Base-by-base conservation (phyloP, 1,140 invertebrate species). In the Drosophila nikananu region DNA sequence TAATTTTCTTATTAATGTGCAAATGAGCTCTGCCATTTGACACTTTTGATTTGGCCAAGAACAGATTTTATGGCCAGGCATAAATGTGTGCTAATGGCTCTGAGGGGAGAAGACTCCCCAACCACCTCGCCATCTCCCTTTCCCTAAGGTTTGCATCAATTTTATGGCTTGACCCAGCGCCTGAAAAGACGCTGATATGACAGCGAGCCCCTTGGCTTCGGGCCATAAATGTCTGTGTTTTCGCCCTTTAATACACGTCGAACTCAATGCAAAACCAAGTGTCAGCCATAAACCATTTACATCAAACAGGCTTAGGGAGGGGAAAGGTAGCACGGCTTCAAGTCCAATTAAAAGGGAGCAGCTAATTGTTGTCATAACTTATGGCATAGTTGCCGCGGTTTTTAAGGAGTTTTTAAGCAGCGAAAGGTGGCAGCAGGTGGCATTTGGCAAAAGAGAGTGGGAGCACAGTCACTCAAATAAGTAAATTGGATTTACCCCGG, bases 1-100 rank as follows among this genome's bases (percentile, higher is more conserved):
- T 90, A 82, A 86, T 80, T 70, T 74, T 66, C 82, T 86, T 82
- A 90, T 89, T 81, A 90, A 90, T 80, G 86, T 89, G 86, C 81
- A 86, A 91, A 90, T 80, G 82, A 81, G 78, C 54, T 39, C 48
- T 75, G 41, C 65, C 75, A 67, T 61, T 79, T 87, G 83, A 89
- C 83, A 89, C 84, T 77, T 89, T 89, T 81, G 83, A 80, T 78
- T 80, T 80, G 84, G 51, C 65, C 74, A 63, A 63, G 58, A 73
- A 61, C 37, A 70, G 66, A 63, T 64, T 86, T 83, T 68, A 81
- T 77, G 78, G 83, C 58, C 17, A 15, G 57, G 19, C 77, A 48
- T 60, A 71, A 79, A 78, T 78, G 64, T 64, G 51, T 66, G 78
- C 70, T 86, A 86, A 87, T 87, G 80, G 75, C 12, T 39, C 8